Percentiles rank a stretch among this genome's conserved stretches.
phyloP scores from a whole-genome alignment of 2,113 vertebrate species.

The Rhodinocichla rosea region DNA sequence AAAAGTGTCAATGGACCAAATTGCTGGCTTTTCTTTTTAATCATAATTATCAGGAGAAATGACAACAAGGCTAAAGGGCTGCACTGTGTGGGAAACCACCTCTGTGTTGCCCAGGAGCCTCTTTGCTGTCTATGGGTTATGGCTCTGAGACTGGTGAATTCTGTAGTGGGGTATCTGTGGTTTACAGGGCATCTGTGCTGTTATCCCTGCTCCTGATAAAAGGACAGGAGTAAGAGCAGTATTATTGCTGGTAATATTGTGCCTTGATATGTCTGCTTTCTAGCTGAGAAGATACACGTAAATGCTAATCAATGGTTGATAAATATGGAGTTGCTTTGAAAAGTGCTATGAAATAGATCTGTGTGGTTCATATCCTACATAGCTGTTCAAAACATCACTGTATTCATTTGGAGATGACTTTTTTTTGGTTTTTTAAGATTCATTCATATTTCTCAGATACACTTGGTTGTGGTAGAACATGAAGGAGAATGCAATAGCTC shows the following conservation, averaged over 20 bases:
- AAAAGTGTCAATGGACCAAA: background rate
- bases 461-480: background rate
- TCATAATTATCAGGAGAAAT: background rate
- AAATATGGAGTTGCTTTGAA: background rate
- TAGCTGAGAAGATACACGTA: background rate
- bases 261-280: background rate
- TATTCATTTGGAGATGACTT: background rate
- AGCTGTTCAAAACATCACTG: background rate
- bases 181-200: background rate
- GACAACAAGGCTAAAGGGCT: background rate
- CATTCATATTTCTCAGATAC: background rate
- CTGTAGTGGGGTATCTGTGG: background rate
- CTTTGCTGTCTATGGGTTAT: background rate
- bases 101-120: background rate
- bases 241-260: background rate
- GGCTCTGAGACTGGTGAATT: background rate
- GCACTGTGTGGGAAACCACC: rapidly evolving
- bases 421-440: background rate
- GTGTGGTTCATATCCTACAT: background rate
- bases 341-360: background rate
- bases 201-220: background rate
- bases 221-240: background rate
- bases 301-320: background rate
- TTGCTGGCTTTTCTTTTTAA: background rate
- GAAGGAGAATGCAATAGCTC: background rate